These are phyloP conservation scores for Perodicticus potto DNA, from an alignment of 2,797 vertebrate genomes.

Conservation along the genomic window DNA sequence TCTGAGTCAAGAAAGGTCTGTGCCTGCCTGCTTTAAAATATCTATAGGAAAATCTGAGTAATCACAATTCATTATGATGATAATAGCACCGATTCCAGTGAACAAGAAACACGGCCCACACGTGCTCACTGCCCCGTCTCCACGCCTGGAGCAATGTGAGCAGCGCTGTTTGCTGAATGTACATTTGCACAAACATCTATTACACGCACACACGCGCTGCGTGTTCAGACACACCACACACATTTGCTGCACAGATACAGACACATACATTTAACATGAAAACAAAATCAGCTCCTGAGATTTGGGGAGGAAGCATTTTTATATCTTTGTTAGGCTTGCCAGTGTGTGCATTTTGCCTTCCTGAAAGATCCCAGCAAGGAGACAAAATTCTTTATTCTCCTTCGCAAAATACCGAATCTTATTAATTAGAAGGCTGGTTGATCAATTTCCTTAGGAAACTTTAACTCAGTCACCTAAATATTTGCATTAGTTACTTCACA, in stretches of 20 bases:
- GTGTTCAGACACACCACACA: not conserved
- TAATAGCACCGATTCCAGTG: not conserved
- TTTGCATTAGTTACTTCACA: not conserved
- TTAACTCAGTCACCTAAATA: not conserved
- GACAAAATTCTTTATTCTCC: constrained; percentile 9
- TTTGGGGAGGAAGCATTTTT: not conserved
- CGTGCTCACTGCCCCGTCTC: not conserved
- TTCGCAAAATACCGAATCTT: not conserved
- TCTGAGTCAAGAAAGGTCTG: not conserved
- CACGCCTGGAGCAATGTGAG: not conserved
- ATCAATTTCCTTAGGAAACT: not conserved
- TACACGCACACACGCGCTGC: not conserved
- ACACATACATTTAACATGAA: not conserved
- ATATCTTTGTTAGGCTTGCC: not conserved
- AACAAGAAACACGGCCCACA: not conserved
- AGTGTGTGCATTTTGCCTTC: not conserved
- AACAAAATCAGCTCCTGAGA: not conserved
- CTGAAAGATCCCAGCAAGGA: not conserved
- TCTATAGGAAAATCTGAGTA: constrained; percentile 24
- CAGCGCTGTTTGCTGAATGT: not conserved
- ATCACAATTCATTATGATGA: constrained; percentile 5
- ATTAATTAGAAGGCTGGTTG: not conserved
- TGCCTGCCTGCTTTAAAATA: not conserved
- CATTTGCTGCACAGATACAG: not conserved
- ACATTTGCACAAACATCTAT: not conserved